Evolutionary conservation across 2,888 invertebrate genomes (phyloP).

Genomic region (Drosophila mercatorum): DNA sequence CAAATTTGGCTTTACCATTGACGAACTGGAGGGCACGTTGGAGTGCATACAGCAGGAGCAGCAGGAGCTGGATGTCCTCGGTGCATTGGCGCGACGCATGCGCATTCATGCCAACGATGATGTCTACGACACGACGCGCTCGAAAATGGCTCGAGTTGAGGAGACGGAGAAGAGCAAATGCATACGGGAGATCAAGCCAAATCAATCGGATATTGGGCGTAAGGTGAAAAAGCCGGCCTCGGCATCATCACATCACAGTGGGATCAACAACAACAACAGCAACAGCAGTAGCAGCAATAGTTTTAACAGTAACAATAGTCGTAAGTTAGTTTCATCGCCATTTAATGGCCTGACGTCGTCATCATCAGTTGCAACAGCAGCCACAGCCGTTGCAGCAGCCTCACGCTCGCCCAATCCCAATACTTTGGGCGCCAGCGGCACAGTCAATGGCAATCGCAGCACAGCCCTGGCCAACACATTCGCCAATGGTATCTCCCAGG

Average conservation of each 20-base stretch:
- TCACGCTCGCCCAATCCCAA: conserved; percentile 82
- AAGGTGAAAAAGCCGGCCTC: conserved; percentile 90
- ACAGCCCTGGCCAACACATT: conserved; percentile 79
- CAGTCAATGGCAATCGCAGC: conserved; percentile 63
- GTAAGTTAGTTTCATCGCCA: conserved; percentile 81
- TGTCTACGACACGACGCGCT: conserved; percentile 96
- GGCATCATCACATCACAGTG: conserved; percentile 57
- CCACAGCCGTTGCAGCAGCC: conserved; percentile 51
- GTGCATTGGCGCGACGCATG: conserved; percentile 94
- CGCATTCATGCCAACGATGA: conserved; percentile 97
- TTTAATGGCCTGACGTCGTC: conserved; percentile 67
- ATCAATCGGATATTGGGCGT: conserved; percentile 94
- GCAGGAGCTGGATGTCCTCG: conserved; percentile 91
- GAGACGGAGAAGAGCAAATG: conserved; percentile 97
- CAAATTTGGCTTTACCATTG: conserved; percentile 85
- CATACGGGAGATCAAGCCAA: conserved; percentile 96
- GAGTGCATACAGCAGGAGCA: conserved; percentile 93
- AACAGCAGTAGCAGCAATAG: conserved; percentile 75
- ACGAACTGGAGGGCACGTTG: conserved; percentile 94
- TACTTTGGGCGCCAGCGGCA: conserved; percentile 77
- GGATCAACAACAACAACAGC: conserved; percentile 51
- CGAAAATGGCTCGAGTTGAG: conserved; percentile 95
- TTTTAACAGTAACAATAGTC: conserved; percentile 83
- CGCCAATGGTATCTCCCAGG: conserved; percentile 81
- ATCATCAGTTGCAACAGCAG: conserved; percentile 49